A percentile compares a stretch with the other conserved stretches of the same genome.
These are phyloP conservation scores for Crocidura indochinensis DNA, from an alignment of 2,797 vertebrate genomes.

Conservation along the genomic window DNA sequence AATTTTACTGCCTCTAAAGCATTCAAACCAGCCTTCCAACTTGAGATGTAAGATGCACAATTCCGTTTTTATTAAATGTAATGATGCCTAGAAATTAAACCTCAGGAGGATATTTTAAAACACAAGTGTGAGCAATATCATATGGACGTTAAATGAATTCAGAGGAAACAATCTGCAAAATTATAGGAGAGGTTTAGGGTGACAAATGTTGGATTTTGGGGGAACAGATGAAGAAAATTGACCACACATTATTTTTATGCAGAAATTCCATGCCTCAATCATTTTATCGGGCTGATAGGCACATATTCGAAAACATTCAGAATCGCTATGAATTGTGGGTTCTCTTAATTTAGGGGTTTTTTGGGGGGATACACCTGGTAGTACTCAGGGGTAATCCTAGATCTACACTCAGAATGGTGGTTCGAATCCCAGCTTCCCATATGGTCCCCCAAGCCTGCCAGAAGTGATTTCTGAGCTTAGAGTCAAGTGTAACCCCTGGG, in stretches of 20 bases:
- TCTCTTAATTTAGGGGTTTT: no score
- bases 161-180: constrained; percentile 23
- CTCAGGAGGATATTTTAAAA: constrained; percentile 68
- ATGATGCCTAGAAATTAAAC: constrained; percentile 79
- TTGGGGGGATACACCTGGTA: no score
- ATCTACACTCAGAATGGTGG: no score
- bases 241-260: neutral
- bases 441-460: no score
- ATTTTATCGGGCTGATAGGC: neutral
- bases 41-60: constrained; percentile 45
- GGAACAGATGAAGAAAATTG: neutral
- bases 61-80: constrained; percentile 74
- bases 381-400: no score
- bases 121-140: constrained; percentile 57
- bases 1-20: constrained; percentile 64
- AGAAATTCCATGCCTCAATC: neutral
- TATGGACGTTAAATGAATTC: constrained; percentile 55
- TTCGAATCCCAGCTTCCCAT: no score
- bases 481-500: no score
- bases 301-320: neutral
- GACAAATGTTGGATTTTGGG: neutral
- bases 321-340: neutral
- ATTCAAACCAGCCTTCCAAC: constrained; percentile 59
- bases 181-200: constrained; percentile 42
- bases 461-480: no score